Base-by-base conservation (phyloP, 2,888 invertebrate species). In the Aromia moschata region DNA sequence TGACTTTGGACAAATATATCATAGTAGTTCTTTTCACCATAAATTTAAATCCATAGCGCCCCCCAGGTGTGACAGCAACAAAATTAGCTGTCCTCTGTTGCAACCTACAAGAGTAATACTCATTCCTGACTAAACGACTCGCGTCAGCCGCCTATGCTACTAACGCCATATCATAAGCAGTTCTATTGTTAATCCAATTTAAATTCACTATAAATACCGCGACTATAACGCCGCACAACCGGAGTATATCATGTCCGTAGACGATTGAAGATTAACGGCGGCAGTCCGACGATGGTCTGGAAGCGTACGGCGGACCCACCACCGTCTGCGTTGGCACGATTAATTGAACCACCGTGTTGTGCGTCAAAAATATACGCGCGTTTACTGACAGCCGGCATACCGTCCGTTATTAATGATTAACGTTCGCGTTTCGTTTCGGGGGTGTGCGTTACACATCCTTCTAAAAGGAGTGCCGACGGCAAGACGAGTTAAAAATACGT, bases 281-380 rank as follows among this genome's bases (percentile, higher is more conserved):
- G 31, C 44, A 45, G 31, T 15, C 31, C 16, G n/a, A 46, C 17
- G 31, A 17, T 46, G 11, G 31, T n/a, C 25, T 31, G 15, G 10
- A 16, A 15, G 40, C n/a, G 17, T 40, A 16, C 11, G 15, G 25
- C 4, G 33, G 45, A 46, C 45, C 45, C 45, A 33, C 45, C 45
- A 33, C 45, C 33, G 45, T 40, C 17, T 17, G 40, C 18, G 40
- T 40, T 33, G 45, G 33, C 16, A 15, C 30, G 10, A 30, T 30
- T 45, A 45, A 45, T 45, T 15, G 45, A 30, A n/a, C 31, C 16
- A 33, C 45, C 31, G 17, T 33, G 45, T 33, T 11, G 33, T 33
- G 33, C 17, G 16, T 46, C 45, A 46, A 33, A 46, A 46, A n/a
- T 15, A 17, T 33, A 46, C 45, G 33, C 16, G 45, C 17, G 33